phyloP scores from a whole-genome alignment of 2,113 vertebrate species.

The Chaetura pelagica region DNA sequence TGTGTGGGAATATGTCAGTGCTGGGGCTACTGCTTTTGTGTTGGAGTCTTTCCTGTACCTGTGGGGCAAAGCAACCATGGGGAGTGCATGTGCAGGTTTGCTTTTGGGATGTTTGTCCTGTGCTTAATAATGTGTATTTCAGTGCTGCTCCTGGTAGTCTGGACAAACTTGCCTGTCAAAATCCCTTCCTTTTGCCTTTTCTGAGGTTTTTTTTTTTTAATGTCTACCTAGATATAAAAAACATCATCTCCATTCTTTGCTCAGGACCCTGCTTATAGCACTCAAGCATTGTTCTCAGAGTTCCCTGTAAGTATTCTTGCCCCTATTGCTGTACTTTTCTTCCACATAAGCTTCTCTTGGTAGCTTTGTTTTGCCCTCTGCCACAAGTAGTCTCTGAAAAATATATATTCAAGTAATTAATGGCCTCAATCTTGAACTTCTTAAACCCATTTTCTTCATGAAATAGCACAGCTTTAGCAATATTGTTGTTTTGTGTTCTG shows the following conservation, averaged over 20 bases:
- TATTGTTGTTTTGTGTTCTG: background rate
- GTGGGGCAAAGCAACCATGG: no score
- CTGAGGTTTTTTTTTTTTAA: background rate
- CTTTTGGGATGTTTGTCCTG: background rate
- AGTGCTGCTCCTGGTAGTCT: background rate
- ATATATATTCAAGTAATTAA: background rate
- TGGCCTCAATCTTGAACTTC: background rate
- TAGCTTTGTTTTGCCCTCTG: background rate
- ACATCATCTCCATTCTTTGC: background rate
- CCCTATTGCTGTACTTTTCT: background rate
- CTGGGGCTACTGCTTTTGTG: background rate
- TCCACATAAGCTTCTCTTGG: background rate
- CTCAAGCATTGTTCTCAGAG: background rate
- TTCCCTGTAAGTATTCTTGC: background rate
- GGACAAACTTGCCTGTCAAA: background rate
- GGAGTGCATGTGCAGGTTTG: background rate
- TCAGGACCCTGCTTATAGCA: background rate
- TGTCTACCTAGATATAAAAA: background rate
- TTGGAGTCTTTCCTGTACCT: background rate
- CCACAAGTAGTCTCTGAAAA: background rate
- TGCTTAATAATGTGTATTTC: background rate
- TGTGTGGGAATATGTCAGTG: rapidly evolving
- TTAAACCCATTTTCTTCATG: background rate
- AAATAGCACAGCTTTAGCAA: background rate
- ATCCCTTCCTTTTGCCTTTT: background rate